Percentiles rank a stretch among this genome's conserved stretches.
Evolutionary conservation across 2,113 vertebrate genomes (phyloP).

Genomic region (Perognathus longimembris): DNA sequence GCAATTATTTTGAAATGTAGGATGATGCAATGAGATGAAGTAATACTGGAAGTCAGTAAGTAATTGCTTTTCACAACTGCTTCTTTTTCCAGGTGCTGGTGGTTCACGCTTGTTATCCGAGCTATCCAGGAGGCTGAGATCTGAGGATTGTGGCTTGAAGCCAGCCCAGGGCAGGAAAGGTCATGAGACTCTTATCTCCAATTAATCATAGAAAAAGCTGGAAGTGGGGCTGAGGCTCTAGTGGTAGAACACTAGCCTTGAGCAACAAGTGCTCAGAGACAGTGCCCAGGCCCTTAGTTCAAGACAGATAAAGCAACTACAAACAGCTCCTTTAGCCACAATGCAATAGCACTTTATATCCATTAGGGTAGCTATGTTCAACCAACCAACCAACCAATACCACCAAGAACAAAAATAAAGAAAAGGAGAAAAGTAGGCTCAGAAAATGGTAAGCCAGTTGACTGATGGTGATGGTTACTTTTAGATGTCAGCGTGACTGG

Average conservation of each 20-base stretch:
- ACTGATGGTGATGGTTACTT: not conserved
- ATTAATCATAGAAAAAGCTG: too few relatives aligned
- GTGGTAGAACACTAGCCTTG: too few relatives aligned
- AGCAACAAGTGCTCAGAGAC: too few relatives aligned
- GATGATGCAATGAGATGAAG: not conserved
- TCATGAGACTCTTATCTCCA: too few relatives aligned
- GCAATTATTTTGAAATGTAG: slow-evolving; percentile 40
- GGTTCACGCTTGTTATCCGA: too few relatives aligned
- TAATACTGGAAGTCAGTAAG: not conserved
- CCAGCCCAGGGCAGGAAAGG: too few relatives aligned
- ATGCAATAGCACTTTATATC: not conserved
- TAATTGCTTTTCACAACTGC: slow-evolving; percentile 39
- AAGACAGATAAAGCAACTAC: too few relatives aligned
- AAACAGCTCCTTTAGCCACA: not conserved
- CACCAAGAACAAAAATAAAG: not conserved
- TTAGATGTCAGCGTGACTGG: not conserved
- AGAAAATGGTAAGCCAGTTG: not conserved
- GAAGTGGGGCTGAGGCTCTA: too few relatives aligned
- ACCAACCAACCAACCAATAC: not conserved
- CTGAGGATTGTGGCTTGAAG: too few relatives aligned
- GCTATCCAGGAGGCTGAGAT: too few relatives aligned
- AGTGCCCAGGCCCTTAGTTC: too few relatives aligned
- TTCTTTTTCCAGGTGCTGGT: not conserved
- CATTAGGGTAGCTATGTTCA: not conserved
- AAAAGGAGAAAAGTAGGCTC: not conserved